phyloP scores from a whole-genome alignment of 2,113 vertebrate species.

The human (Homo sapiens) region GRCh38 chr6:84251001-84251500 shows the following conservation, averaged over 20 bases:
- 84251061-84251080: neutral
- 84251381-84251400: neutral
- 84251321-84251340: neutral
- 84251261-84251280: neutral
- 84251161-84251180: neutral
- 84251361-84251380: neutral
- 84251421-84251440: conserved; percentile 58
- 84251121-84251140: neutral
- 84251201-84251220: accelerated
- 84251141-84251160: neutral
- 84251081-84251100: neutral
- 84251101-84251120: neutral
- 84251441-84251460: conserved; percentile 43
- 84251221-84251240: neutral
- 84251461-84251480: conserved; percentile 53
- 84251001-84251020: neutral
- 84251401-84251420: conserved; percentile 39
- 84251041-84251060: neutral
- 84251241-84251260: accelerated
- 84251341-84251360: neutral
- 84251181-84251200: neutral
- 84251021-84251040: too few relatives aligned
- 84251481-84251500: conserved; percentile 60
- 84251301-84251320: neutral
- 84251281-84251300: neutral